Evolutionary conservation across 2,113 vertebrate genomes (phyloP).

Genomic region (Astur gentilis): DNA sequence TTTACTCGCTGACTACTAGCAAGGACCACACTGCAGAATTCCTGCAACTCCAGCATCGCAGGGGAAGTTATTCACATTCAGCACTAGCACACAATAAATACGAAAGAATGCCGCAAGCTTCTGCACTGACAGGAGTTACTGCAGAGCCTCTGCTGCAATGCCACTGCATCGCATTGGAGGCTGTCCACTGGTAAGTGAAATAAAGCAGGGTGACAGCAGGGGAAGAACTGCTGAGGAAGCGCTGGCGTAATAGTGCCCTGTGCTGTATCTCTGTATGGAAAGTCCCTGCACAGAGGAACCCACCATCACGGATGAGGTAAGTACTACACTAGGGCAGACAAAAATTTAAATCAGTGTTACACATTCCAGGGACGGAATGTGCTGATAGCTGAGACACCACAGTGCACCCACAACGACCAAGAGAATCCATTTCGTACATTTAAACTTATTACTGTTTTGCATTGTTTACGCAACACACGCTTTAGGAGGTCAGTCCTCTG

Average conservation of each 20-base stretch:
- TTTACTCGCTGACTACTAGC: neutral
- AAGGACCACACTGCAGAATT: neutral
- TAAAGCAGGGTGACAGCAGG: neutral
- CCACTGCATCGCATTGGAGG: neutral
- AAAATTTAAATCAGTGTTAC: neutral
- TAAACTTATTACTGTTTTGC: neutral
- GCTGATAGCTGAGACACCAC: neutral
- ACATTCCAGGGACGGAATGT: neutral
- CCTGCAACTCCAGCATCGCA: neutral
- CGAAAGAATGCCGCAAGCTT: neutral
- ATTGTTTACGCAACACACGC: neutral
- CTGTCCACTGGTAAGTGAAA: neutral
- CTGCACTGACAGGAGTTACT: neutral
- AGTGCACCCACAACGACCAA: neutral
- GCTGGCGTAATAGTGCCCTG: neutral
- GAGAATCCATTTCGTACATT: neutral
- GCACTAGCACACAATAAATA: neutral
- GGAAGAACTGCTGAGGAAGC: neutral
- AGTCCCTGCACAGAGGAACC: neutral
- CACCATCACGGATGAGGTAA: neutral
- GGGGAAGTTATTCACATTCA: neutral
- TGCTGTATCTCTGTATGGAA: neutral
- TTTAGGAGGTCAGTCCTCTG: neutral
- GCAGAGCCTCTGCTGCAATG: constrained; percentile 30
- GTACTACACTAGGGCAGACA: neutral